Evolutionary conservation across 2,888 invertebrate species (phyloP).

Genomic region (Calameuta idolon): DNA sequence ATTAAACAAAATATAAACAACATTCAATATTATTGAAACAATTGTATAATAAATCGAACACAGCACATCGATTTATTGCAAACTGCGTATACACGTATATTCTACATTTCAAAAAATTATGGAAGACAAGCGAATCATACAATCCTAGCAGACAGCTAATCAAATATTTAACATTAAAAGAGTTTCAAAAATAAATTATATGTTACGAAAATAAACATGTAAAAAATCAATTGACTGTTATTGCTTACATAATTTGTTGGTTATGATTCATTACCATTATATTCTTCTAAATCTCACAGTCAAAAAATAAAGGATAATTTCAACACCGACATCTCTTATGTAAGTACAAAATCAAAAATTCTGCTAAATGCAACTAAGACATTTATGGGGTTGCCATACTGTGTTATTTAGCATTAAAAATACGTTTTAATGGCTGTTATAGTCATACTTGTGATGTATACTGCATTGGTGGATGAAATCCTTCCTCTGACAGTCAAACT

Average conservation of each 20-base stretch:
- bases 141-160: neutral
- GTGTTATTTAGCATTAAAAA: neutral
- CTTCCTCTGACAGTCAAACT: conserved; percentile 43
- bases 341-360: neutral
- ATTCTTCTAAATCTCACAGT: neutral
- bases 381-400: neutral
- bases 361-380: neutral
- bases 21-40: neutral
- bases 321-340: neutral
- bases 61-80: neutral
- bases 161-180: neutral
- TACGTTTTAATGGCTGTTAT: conserved; percentile 23
- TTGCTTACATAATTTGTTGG: neutral
- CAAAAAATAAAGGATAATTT: neutral
- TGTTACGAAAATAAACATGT: neutral
- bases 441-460: conserved; percentile 38
- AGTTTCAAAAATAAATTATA: neutral
- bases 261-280: neutral
- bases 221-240: neutral
- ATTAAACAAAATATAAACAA: too few relatives aligned
- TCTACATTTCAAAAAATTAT: neutral
- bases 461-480: conserved; percentile 47
- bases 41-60: neutral
- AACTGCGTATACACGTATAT: neutral
- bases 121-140: neutral